Evolutionary conservation across 2,888 invertebrate genomes (phyloP), one percentile per base, ranked within the genome.

Genomic region (Carabus problematicus): DNA sequence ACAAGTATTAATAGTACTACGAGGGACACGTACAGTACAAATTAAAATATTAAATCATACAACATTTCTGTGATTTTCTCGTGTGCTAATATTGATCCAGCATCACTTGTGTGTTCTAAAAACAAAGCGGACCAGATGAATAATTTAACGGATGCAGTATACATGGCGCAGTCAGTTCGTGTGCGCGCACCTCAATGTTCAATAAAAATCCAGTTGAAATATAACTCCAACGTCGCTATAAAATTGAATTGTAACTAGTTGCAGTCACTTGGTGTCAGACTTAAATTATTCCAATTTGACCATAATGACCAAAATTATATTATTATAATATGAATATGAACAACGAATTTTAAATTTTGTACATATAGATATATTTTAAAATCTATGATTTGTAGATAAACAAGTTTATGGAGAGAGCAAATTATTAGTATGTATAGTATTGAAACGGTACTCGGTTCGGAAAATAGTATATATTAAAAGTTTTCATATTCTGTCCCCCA

Each of bases 91-190:
- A 62, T 62, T 62, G 62, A 62, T 62, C 62, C 49, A 40, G 62
- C 52, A 62, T 62, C 62, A 62, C 45, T 60, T 47, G 39, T 29
- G 29, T 62, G 62, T 62, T 11, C 62, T 62, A 62, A 62, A 62
- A 62, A 62, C 62, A 49, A 62, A 47, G 52, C 62, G 39, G 45
- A 42, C 12, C 47, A 40, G 16, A 62, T 62, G 62, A 62, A 62
- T 62, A 62, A 49, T 62, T 62, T 39, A 62, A 12, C 52, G 62
- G 16, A 19, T 60, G 19, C 45, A 60, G 19, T 45, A 19, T 12
- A 29, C 29, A 6, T 29, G 29, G 29, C 6, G 29, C 29, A 29
- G 2, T 1, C 45, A 45, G 45, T 45, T 12, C 45, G 14, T 45
- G 45, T 45, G 14, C 45, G 14, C 45, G 29, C 29, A 29, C 29